These are phyloP conservation scores for Botia kubotai DNA, from an alignment of 2,797 vertebrate genomes.

Conservation along the genomic window DNA sequence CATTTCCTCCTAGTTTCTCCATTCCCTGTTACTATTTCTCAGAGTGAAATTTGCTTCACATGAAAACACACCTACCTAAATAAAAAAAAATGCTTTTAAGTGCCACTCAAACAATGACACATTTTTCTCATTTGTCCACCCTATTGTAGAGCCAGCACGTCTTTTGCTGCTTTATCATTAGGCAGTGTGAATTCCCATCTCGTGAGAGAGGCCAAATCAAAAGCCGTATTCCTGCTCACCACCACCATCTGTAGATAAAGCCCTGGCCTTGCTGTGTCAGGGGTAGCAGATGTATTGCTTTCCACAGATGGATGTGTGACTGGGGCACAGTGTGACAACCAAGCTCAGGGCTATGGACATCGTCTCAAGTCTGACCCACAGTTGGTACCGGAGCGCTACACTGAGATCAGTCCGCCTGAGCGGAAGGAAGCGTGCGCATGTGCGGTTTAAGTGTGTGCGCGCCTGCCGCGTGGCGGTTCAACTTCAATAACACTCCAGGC, in stretches of 20 bases:
- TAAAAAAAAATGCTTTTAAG: slow-evolving; percentile 73
- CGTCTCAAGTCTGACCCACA: slow-evolving; percentile 75
- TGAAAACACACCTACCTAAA: slow-evolving; percentile 74
- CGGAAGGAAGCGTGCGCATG: slow-evolving; percentile 41
- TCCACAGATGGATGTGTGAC: slow-evolving; percentile 83
- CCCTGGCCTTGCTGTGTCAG: slow-evolving; percentile 72
- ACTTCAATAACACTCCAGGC: slow-evolving; percentile 66
- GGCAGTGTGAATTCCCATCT: slow-evolving; percentile 64
- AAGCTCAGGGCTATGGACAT: slow-evolving; percentile 76
- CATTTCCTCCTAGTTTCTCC: neutral
- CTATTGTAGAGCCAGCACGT: slow-evolving; percentile 50
- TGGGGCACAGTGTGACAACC: slow-evolving; percentile 80
- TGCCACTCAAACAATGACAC: slow-evolving; percentile 65
- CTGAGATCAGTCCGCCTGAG: slow-evolving; percentile 55
- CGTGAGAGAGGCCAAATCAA: slow-evolving; percentile 75
- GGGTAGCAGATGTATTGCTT: slow-evolving; percentile 77
- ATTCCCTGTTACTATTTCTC: slow-evolving; percentile 33
- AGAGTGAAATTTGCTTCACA: slow-evolving; percentile 73
- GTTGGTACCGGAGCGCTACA: slow-evolving; percentile 69
- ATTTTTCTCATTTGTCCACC: slow-evolving; percentile 67
- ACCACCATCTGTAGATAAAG: slow-evolving; percentile 83
- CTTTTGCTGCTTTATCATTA: slow-evolving; percentile 62
- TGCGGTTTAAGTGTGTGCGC: slow-evolving; percentile 37
- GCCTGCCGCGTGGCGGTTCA: slow-evolving; percentile 58
- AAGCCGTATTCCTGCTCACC: slow-evolving; percentile 81